phyloP scores from a whole-genome alignment of 2,797 vertebrate species.

The Columba guinea region DNA sequence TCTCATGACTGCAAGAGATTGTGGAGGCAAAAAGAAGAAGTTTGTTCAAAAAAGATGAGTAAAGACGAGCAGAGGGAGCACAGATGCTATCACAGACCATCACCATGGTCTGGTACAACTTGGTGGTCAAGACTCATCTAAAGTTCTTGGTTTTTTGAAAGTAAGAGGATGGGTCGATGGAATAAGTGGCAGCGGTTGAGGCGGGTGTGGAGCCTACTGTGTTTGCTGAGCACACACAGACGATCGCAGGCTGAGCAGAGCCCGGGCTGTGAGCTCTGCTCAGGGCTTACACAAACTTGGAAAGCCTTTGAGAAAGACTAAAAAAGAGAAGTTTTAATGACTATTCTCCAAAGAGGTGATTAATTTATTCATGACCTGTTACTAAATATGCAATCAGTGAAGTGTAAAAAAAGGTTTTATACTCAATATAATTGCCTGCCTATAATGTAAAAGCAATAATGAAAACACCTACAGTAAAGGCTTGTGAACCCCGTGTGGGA shows the following conservation, averaged over 20 bases:
- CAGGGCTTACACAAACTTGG: constrained; percentile 9
- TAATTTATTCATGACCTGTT: constrained; percentile 51
- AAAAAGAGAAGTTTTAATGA: constrained; percentile 22
- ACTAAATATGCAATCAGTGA: constrained; percentile 25
- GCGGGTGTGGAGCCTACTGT: background rate
- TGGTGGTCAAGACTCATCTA: background rate
- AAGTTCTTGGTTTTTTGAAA: background rate
- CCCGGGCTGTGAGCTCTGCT: background rate
- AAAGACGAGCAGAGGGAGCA: background rate
- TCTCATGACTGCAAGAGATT: background rate
- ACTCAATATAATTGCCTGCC: constrained; percentile 20
- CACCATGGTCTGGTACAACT: background rate
- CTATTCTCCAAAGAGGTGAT: background rate
- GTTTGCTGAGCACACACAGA: background rate
- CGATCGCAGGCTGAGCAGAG: background rate
- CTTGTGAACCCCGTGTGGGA: constrained; percentile 24
- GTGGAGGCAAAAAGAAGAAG: background rate
- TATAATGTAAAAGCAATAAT: constrained; percentile 37
- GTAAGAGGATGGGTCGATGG: background rate
- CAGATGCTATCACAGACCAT: background rate
- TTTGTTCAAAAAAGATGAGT: background rate
- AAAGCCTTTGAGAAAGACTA: constrained; percentile 2
- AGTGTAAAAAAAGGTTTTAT: constrained; percentile 25
- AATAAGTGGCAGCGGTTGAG: background rate
- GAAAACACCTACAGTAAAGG: constrained; percentile 50